Conservation (phyloP, 2,797 vertebrate genomes). For the Leucoraja ocellata region DNA sequence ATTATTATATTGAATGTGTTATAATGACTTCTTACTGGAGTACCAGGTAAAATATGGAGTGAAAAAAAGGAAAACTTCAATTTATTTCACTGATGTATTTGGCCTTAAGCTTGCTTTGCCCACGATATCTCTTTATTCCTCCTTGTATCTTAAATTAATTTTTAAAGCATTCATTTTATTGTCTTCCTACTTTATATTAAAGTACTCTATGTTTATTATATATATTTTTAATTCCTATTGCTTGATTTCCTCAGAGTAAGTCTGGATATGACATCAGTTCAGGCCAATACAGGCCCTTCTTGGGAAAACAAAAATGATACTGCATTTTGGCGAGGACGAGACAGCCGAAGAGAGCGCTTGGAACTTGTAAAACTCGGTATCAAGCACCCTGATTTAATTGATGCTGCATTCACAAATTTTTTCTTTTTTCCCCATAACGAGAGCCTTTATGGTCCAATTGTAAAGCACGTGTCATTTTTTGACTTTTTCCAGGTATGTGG, state of each 20-base stretch:
- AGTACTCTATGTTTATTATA: not conserved
- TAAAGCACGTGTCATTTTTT: conserved; percentile 94
- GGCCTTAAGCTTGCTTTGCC: not conserved
- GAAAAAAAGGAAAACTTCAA: not conserved
- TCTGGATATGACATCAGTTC: conserved; percentile 96
- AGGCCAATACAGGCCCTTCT: conserved; percentile 79
- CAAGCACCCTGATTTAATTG: conserved; percentile 70
- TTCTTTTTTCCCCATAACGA: conserved; percentile 96
- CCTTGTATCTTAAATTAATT: not conserved
- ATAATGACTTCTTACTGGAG: not conserved
- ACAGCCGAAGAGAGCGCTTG: conserved; percentile 88
- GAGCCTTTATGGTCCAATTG: conserved; percentile 85
- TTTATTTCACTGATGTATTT: not conserved
- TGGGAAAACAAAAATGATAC: conserved; percentile 84
- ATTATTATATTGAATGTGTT: not conserved
- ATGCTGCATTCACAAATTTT: conserved; percentile 95
- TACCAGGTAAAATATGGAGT: not conserved
- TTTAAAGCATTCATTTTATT: not conserved
- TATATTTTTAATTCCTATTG: not conserved
- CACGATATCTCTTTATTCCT: not conserved
- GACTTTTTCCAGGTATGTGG: conserved; percentile 91
- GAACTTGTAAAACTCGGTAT: conserved; percentile 87
- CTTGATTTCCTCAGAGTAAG: conserved; percentile 68
- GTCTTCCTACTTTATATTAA: not conserved
- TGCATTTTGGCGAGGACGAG: conserved; percentile 90